A percentile compares a stretch with the other conserved stretches of the same genome.
Evolutionary conservation across 2,888 invertebrate species (phyloP).

Genomic region (Orthosia gracilis): DNA sequence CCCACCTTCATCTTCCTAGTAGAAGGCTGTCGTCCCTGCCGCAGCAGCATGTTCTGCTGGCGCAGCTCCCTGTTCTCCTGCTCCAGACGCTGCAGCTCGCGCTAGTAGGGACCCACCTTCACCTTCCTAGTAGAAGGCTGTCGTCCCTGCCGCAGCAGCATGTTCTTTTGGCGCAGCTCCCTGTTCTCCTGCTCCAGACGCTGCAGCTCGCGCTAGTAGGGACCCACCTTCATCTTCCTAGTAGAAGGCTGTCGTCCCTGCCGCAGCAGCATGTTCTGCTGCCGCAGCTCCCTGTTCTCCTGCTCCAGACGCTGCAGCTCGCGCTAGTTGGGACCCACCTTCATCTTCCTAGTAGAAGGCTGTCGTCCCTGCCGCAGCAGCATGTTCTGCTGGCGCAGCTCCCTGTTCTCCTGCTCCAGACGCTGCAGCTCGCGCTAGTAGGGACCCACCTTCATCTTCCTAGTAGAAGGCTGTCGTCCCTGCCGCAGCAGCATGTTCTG

Average conservation of each 20-base stretch:
- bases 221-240: constrained; percentile 93
- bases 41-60: constrained; percentile 96
- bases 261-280: constrained; percentile 95
- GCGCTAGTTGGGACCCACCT: constrained; percentile 96
- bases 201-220: constrained; percentile 99
- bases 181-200: constrained; percentile 99
- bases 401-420: constrained; percentile 99
- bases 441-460: constrained; percentile 94
- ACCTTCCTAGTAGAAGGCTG: constrained; percentile 92
- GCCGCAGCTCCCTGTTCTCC: constrained; percentile 98
- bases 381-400: constrained; percentile 96
- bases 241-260: constrained; percentile 93
- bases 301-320: constrained; percentile 98
- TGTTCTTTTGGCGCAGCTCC: constrained; percentile 96
- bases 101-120: constrained; percentile 97
- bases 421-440: constrained; percentile 99
- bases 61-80: constrained; percentile 98
- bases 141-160: constrained; percentile 94
- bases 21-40: constrained; percentile 93
- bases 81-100: constrained; percentile 98
- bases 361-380: constrained; percentile 94
- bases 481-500: constrained; percentile 95
- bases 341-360: constrained; percentile 92
- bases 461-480: constrained; percentile 92
- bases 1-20: constrained; percentile 93